Base-by-base conservation (phyloP, 2,113 vertebrate genomes). In the Lepus timidus region DNA sequence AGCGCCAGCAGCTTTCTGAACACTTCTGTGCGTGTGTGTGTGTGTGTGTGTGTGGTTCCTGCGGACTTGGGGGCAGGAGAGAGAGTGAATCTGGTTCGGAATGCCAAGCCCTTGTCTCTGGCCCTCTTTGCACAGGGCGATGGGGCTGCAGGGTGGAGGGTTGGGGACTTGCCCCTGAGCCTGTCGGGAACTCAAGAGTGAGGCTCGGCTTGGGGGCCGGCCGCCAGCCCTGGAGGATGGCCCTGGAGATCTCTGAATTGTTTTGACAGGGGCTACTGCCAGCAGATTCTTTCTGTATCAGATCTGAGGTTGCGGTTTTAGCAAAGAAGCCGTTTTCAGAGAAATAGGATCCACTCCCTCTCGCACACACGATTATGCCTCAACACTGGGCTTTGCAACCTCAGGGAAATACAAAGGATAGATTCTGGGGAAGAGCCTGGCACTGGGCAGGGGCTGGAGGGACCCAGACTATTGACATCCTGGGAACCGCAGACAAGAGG, bases 281-380 rank as follows among this genome's bases (percentile, higher is more conserved):
- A 70, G 90, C 62, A 27, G 58, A 81, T 96, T 61, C 19, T 94
- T 97, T 97, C 36, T 62, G 73, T 91, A 89, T 96, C 94, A 94
- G 96, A 97, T 70, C 27, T 27, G 90, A 96, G 84, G 61, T 70
- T 96, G 91, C 94, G 70, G 55, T 94, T 94, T 96, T 82, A 90
- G 94, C 71, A 29, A 94, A 91, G 90, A 91, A 96, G 36, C 88
- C 90, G 79, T 93, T 93, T 97, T 86, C 65, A 71, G 71, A 95
- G 88, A 71, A 89, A 87, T 76, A 39, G 12, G 73, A 81, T 68
- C 67, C 20, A 3, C 92, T 33, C 79, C 31, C 79, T 83, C 51
- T 85, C 44, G 1, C 44, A 27, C 71, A 52, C 55, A 36, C 33
- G 73, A 7, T 81, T 76, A 58, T 4, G 58, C 52, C 68, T 85